Conservation (phyloP, 2,113 vertebrate genomes). For the Pitta sordida region DNA sequence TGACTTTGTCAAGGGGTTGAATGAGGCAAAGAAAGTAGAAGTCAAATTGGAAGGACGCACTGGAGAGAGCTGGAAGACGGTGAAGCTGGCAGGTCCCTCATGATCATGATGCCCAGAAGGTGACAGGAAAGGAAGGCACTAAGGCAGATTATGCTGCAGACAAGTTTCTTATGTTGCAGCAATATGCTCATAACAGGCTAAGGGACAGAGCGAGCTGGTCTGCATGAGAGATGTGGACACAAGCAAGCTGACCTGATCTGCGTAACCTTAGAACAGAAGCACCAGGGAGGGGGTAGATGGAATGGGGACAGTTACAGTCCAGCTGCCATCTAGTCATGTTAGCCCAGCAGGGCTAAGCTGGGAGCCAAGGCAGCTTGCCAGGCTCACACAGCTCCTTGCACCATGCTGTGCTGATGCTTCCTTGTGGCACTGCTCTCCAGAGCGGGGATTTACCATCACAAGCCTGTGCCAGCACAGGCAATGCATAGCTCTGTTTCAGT, state of each 20-base stretch:
- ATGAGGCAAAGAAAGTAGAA: neutral
- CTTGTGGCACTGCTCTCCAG: neutral
- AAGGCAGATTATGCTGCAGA: neutral
- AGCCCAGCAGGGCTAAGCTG: neutral
- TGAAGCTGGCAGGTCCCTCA: neutral
- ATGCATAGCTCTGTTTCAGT: neutral
- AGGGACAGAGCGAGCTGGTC: neutral
- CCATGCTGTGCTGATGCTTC: neutral
- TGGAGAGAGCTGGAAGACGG: neutral
- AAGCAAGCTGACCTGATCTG: neutral
- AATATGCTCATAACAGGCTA: neutral
- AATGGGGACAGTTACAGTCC: neutral
- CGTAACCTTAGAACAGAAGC: neutral
- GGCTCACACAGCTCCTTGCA: neutral
- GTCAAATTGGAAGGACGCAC: neutral
- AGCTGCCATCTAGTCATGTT: neutral
- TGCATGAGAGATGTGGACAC: neutral
- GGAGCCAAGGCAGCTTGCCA: neutral
- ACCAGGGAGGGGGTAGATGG: neutral
- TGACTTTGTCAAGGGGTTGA: constrained; percentile 12
- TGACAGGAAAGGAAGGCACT: neutral
- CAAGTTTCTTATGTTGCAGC: neutral
- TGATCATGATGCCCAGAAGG: neutral
- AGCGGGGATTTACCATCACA: fast-evolving
- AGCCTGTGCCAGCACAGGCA: neutral